phyloP scores from a whole-genome alignment of 2,113 vertebrate genomes.

The Cygnus buccinator region DNA sequence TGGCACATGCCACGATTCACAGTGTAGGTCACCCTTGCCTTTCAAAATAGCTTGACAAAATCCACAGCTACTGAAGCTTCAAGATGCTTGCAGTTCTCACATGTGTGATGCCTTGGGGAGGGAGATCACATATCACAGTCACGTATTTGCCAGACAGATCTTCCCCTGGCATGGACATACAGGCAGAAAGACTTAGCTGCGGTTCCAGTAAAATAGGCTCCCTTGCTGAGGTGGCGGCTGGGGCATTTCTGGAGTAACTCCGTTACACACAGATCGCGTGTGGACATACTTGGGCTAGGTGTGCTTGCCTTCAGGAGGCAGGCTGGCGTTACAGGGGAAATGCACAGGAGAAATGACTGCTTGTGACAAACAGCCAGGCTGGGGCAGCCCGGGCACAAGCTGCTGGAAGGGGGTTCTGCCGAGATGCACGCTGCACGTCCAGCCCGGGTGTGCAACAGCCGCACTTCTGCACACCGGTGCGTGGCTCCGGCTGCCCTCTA shows the following conservation, averaged over 20 bases:
- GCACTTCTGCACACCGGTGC: neutral
- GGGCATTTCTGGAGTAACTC: neutral
- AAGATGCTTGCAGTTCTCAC: accelerated
- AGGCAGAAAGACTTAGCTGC: neutral
- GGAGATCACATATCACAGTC: accelerated
- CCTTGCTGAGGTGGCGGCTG: accelerated
- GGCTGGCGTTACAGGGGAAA: neutral
- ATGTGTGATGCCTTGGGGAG: neutral
- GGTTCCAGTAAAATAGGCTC: neutral
- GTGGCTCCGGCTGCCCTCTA: neutral
- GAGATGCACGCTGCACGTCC: accelerated
- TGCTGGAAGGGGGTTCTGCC: neutral
- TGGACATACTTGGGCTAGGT: accelerated
- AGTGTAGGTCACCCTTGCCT: neutral
- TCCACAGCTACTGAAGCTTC: neutral
- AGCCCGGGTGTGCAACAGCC: accelerated
- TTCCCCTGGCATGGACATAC: neutral
- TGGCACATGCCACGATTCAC: neutral
- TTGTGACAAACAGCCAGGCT: accelerated
- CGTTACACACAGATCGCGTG: accelerated
- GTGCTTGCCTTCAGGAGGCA: neutral
- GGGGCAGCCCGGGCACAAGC: neutral
- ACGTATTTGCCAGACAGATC: neutral
- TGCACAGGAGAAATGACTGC: accelerated
- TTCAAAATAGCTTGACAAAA: neutral